Conservation (phyloP, 1,140 invertebrate species). For the Mamestra configurata region DNA sequence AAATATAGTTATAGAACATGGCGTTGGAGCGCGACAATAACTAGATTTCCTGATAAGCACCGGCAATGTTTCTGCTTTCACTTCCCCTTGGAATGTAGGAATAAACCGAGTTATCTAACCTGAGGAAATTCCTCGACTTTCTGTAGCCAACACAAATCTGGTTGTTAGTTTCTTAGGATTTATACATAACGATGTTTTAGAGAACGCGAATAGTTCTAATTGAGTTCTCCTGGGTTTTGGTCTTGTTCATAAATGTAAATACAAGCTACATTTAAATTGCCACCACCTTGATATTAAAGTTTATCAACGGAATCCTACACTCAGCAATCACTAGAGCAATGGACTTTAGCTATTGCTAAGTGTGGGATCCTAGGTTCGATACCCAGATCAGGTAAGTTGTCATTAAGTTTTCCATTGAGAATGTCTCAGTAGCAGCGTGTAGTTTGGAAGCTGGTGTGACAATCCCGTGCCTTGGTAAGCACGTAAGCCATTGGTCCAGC, state of each 20-base stretch:
- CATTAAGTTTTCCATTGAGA: no score
- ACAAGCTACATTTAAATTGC: no score
- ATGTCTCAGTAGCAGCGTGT: no score
- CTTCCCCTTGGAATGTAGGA: conserved; percentile 6
- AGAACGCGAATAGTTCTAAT: neutral
- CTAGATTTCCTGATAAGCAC: conserved; percentile 43
- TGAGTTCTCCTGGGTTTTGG: neutral
- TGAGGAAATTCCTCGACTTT: conserved; percentile 22
- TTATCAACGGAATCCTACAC: no score
- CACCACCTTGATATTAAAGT: no score
- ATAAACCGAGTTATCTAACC: conserved; percentile 43
- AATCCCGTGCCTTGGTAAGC: no score
- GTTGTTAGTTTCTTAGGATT: conserved; percentile 17
- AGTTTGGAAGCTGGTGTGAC: no score
- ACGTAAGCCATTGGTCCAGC: no score
- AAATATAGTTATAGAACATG: neutral
- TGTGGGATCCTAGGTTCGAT: no score
- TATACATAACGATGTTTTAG: neutral
- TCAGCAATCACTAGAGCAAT: no score
- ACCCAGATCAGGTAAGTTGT: no score
- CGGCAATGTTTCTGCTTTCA: conserved; percentile 34
- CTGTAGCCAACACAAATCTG: conserved; percentile 19
- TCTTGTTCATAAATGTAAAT: neutral
- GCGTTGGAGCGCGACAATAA: neutral
- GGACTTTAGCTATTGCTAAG: no score